A percentile compares a stretch with the other conserved stretches of the same genome.
phyloP scores from a whole-genome alignment of 2,888 invertebrate genomes.

The Pinctada fucata region DNA sequence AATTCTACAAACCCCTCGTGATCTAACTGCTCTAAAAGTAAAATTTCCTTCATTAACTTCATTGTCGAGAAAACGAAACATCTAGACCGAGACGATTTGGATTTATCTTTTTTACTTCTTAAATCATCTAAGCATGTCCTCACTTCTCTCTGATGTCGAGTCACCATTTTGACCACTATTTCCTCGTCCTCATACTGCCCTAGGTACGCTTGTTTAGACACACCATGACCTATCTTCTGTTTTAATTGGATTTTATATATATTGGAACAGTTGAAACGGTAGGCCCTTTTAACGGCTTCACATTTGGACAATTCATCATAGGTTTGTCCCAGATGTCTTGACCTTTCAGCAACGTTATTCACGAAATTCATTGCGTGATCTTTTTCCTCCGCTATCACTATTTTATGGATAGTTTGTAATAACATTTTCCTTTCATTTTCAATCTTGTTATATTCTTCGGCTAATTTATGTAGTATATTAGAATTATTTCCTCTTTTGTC shows the following conservation, averaged over 20 bases:
- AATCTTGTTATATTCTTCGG: not conserved
- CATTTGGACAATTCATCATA: not conserved
- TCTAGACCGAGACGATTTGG: slow-evolving; percentile 43
- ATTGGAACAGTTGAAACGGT: slow-evolving; percentile 65
- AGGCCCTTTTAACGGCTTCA: not conserved
- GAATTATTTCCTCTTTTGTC: not conserved
- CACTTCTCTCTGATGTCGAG: slow-evolving; percentile 70
- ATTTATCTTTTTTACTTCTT: slow-evolving; percentile 24
- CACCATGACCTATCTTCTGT: slow-evolving; percentile 72
- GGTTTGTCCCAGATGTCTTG: not conserved
- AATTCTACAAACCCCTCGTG: slow-evolving; percentile 69
- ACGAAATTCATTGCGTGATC: not conserved
- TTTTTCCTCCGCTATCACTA: not conserved
- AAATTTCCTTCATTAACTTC: slow-evolving; percentile 74
- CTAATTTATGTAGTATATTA: not conserved
- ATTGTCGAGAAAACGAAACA: slow-evolving; percentile 70
- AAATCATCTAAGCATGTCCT: slow-evolving; percentile 63
- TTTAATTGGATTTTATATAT: slow-evolving; percentile 64
- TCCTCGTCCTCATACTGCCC: slow-evolving; percentile 59
- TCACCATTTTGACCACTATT: slow-evolving; percentile 74
- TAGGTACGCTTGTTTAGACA: slow-evolving; percentile 72
- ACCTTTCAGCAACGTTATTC: not conserved
- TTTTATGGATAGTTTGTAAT: not conserved
- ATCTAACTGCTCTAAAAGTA: slow-evolving; percentile 67
- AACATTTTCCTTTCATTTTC: not conserved